These are phyloP conservation scores for Silurus asotus DNA, from an alignment of 2,113 vertebrate species.

Conservation along the genomic window DNA sequence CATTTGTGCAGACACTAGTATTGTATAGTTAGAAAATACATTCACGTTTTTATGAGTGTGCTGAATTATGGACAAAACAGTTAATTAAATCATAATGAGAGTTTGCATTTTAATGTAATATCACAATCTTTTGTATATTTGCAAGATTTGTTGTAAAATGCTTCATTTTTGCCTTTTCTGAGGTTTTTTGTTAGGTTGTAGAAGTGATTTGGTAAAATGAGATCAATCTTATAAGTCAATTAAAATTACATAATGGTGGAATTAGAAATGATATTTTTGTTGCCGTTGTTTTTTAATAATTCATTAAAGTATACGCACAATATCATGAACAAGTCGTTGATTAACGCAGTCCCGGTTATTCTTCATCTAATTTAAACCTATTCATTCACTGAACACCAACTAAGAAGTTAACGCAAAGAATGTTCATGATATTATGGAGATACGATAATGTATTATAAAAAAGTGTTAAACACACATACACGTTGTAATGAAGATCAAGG, in stretches of 20 bases:
- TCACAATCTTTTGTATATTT: neutral
- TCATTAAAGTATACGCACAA: neutral
- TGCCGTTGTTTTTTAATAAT: no score
- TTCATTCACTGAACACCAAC: neutral
- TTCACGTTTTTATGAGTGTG: neutral
- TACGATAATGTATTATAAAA: no score
- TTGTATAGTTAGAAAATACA: neutral
- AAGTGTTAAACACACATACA: no score
- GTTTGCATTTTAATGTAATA: neutral
- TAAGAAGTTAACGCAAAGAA: neutral
- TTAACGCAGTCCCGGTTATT: neutral
- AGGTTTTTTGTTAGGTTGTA: no score
- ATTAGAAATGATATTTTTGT: neutral
- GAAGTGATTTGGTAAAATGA: no score
- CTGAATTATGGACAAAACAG: neutral
- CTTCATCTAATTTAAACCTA: neutral
- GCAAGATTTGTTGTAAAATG: neutral
- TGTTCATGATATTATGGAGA: no score
- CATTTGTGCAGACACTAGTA: constrained; percentile 3
- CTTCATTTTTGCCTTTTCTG: no score
- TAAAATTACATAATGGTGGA: neutral
- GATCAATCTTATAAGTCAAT: no score
- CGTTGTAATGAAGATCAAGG: neutral
- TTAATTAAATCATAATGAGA: no score
- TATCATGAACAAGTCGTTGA: neutral